Evolutionary conservation across 2,113 vertebrate species (phyloP).

Genomic region (Bubo bubo): DNA sequence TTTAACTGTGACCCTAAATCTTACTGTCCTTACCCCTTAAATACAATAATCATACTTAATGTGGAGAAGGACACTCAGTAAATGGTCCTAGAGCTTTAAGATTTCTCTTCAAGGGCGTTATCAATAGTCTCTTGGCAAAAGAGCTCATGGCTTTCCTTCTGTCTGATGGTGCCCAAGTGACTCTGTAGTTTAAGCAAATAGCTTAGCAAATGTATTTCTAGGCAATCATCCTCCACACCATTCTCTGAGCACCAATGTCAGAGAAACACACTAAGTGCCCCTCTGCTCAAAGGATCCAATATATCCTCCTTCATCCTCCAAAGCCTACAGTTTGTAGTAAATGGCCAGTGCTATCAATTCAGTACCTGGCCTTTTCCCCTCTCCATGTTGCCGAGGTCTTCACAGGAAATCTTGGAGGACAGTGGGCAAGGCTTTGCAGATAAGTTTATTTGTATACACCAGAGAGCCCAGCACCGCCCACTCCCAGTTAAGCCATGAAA

Average conservation of each 20-base stretch:
- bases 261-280: neutral
- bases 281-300: neutral
- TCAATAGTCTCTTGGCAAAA: conserved; percentile 28
- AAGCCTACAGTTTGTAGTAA: neutral
- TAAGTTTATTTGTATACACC: neutral
- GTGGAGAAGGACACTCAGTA: conserved; percentile 1
- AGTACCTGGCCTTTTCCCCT: neutral
- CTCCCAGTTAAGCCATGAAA: neutral
- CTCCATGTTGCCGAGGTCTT: neutral
- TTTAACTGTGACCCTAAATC: neutral
- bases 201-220: conserved; percentile 27
- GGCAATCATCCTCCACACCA: neutral
- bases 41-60: conserved; percentile 12
- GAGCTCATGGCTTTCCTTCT: conserved; percentile 14
- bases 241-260: neutral
- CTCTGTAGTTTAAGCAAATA: conserved; percentile 41
- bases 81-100: conserved; percentile 2
- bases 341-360: neutral
- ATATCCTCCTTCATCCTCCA: neutral
- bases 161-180: conserved; percentile 31
- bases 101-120: neutral
- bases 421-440: neutral
- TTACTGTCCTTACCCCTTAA: neutral
- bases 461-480: neutral
- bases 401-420: neutral